Evolutionary conservation across 2,113 vertebrate genomes (phyloP).

Genomic region (Speoplatyrhinus poulsoni): DNA sequence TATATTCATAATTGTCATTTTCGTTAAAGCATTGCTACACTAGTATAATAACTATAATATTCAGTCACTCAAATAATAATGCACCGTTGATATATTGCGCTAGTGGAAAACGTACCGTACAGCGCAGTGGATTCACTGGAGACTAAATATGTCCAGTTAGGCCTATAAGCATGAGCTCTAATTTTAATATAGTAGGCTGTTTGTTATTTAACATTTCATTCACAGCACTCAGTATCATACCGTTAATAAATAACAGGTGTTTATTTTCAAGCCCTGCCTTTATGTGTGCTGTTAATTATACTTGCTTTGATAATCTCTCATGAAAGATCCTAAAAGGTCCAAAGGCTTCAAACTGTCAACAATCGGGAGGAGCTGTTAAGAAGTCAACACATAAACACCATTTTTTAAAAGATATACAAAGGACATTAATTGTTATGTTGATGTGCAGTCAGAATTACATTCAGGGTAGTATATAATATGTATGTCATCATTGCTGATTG

Average conservation of each 20-base stretch:
- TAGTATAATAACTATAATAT: too few relatives aligned
- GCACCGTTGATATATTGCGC: slow-evolving; percentile 35
- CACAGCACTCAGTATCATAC: too few relatives aligned
- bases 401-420: neutral
- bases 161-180: too few relatives aligned
- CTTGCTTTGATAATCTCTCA: slow-evolving; percentile 53
- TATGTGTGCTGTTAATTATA: neutral
- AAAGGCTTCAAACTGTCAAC: slow-evolving; percentile 54
- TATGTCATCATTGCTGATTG: neutral
- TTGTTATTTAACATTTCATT: too few relatives aligned
- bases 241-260: too few relatives aligned
- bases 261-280: neutral
- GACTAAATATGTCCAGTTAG: slow-evolving; percentile 3
- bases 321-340: slow-evolving; percentile 47
- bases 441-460: neutral
- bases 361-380: slow-evolving; percentile 35
- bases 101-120: neutral
- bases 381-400: slow-evolving; percentile 33
- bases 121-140: neutral
- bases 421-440: slow-evolving; percentile 12
- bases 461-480: neutral
- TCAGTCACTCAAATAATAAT: slow-evolving; percentile 26
- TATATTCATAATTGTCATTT: neutral
- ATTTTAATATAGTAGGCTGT: too few relatives aligned
- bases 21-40: too few relatives aligned